phyloP scores from a whole-genome alignment of 2,797 vertebrate genomes.

The Erithacus rubecula region DNA sequence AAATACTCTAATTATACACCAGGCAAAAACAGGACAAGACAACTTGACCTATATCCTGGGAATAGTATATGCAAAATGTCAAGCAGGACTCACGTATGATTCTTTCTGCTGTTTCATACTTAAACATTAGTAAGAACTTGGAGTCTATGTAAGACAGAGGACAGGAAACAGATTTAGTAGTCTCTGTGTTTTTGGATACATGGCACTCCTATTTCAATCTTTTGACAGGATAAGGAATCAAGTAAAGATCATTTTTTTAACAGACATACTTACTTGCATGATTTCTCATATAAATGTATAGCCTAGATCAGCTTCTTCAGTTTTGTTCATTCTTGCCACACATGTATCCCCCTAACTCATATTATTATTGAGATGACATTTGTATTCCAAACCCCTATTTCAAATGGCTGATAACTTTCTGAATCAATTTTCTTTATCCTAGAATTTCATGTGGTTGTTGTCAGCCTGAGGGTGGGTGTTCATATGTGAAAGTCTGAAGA shows the following conservation, averaged over 20 bases:
- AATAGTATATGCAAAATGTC: neutral
- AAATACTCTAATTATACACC: neutral
- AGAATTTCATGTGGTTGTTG: neutral
- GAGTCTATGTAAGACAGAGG: neutral
- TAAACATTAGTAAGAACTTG: neutral
- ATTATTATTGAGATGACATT: constrained; percentile 13
- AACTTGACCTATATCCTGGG: neutral
- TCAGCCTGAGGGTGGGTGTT: neutral
- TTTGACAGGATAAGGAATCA: neutral
- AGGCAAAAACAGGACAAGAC: neutral
- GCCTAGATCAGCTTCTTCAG: neutral
- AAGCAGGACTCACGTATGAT: neutral
- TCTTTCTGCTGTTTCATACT: neutral
- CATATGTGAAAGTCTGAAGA: neutral
- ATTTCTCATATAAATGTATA: neutral
- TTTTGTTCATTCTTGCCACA: constrained; percentile 8
- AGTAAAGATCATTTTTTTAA: neutral
- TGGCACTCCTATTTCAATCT: neutral
- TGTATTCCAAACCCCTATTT: constrained; percentile 26
- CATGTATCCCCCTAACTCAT: neutral
- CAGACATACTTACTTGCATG: neutral
- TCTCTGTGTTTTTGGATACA: neutral
- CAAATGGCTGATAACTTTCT: constrained; percentile 36
- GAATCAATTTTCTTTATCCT: constrained; percentile 23
- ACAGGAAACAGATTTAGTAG: neutral